Base-by-base conservation (phyloP, 2,113 vertebrate genomes). In the Anas platyrhynchos region DNA sequence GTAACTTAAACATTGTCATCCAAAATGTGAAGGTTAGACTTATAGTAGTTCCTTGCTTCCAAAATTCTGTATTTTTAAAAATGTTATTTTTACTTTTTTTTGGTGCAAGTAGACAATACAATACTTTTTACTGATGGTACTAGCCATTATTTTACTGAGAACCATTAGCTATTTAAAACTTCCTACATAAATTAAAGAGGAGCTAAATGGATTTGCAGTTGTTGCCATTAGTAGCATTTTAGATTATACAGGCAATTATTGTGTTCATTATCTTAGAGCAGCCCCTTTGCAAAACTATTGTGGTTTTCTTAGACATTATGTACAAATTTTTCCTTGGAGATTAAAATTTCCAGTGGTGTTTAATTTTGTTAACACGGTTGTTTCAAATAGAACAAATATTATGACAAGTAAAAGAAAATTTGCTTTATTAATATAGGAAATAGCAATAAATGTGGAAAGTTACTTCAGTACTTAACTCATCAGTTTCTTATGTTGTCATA, bases 181-280 rank as follows among this genome's bases (percentile, higher is more conserved):
- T 98, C 29, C 89, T 98, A 97, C 97, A 97, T 98, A 98, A 98
- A 98, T 98, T 97, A 98, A 97, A 98, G 94, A 97, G 97, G 94
- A 95, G 95, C 97, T 98, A 98, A 98, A 98, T 98, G 98, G 97
- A 94, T 97, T 97, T 98, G 96, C 79, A 67, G 97, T 97, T 91
- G 95, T 97, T 97, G 97, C 96, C 97, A 97, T 98, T 98, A 98
- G 97, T 94, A 96, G 97, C 98, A 94, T 98, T 98, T 98, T 97
- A 98, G 97, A 98, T 98, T 98, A 97, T 97, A 97, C 93, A 97
- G 97, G 97, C 98, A 98, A 97, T 98, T 98, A 98, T 95, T 97
- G 97, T 96, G 93, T 94, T 98, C 98, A 98, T 98, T 98, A 97
- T 93, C 67, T 29, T 89, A 91, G 95, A 97, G 95, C 95, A 97